Evolutionary conservation across 2,113 vertebrate genomes (phyloP), one percentile per base, ranked within the genome.

Genomic region (Natator depressus): DNA sequence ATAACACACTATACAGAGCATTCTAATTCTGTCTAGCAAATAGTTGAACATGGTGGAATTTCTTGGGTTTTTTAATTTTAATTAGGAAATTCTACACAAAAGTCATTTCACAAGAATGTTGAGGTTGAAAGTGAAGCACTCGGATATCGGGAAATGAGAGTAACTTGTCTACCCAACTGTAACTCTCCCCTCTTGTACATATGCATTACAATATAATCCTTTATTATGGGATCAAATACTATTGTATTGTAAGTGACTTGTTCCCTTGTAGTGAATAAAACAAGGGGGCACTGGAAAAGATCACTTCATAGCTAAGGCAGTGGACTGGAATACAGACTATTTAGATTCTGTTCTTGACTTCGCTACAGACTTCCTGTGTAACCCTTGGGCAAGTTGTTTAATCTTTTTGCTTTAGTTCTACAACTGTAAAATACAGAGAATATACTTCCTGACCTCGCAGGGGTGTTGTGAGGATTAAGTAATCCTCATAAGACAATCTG

Each of bases 401-500:
- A 1, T 89, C 51, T 13, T 42, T 53, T 72, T 90, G 78, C 85
- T 89, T 93, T 91, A 50, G 76, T 91, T 90, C 82, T 80, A 9
- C 38, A 6, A 82, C 87, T 89, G 22, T 76, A 76, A 80, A 96
- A 82, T 35, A 47, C 86, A 94, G 54, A 72, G 91, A 84, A 94
- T 91, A 38, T 65, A 75, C 72, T 90, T 85, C 57, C 72, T 88
- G 95, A 79, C 53, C 80, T 62, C 76, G 50, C 1, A 90, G 84
- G 84, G 84, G 51, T 89, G 93, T 93, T 94, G 59, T 91, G 86
- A n/a, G 42, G 75, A 91, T 90, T 94, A 59, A 91, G 72, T 92
- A 91, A 78, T 83, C 82, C 86, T 53, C 27, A 90, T 59, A 19
- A 69, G 1, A 1, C 38, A 76, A 69, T 93, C 46, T 93, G 25